Evolutionary conservation across 1,140 invertebrate genomes (phyloP).

Genomic region (Drosophila punjabiensis): DNA sequence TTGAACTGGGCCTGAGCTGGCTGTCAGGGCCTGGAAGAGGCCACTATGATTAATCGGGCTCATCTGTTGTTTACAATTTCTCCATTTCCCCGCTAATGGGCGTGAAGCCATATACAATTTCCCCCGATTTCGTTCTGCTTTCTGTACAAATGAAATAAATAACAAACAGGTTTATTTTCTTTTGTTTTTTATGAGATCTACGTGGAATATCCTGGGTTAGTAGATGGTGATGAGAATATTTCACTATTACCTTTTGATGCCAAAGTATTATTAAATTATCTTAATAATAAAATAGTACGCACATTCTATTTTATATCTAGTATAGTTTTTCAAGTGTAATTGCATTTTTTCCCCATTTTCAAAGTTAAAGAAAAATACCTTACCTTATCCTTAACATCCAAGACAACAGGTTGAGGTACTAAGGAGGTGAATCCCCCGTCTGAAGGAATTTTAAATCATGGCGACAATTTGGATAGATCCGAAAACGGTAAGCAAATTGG

Average conservation of each 20-base stretch:
- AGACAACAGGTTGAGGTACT: slow-evolving; percentile 58
- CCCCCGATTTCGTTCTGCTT: slow-evolving; percentile 67
- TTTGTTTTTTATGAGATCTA: neutral
- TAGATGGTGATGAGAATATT: neutral
- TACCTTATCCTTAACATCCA: neutral
- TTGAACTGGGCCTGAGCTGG: slow-evolving; percentile 35
- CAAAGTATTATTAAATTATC: too few species aligned
- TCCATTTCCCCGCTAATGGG: slow-evolving; percentile 59
- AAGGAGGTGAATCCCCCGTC: slow-evolving; percentile 17
- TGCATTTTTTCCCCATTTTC: neutral
- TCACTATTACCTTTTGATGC: too few species aligned
- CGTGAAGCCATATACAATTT: slow-evolving; percentile 69
- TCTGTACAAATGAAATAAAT: slow-evolving; percentile 1
- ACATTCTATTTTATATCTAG: neutral
- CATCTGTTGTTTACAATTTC: slow-evolving; percentile 77
- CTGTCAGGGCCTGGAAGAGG: slow-evolving; percentile 18
- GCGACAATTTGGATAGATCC: slow-evolving; percentile 78
- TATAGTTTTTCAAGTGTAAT: neutral
- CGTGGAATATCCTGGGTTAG: neutral
- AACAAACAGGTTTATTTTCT: slow-evolving; percentile 1
- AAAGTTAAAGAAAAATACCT: neutral
- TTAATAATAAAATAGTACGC: too few species aligned
- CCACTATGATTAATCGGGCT: slow-evolving; percentile 70
- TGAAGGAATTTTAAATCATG: slow-evolving; percentile 81
- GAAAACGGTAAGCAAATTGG: slow-evolving; percentile 76